phyloP scores from a whole-genome alignment of 37 sponge, comb jelly and placozoan genomes.

The Chondrosia reniformis region DNA sequence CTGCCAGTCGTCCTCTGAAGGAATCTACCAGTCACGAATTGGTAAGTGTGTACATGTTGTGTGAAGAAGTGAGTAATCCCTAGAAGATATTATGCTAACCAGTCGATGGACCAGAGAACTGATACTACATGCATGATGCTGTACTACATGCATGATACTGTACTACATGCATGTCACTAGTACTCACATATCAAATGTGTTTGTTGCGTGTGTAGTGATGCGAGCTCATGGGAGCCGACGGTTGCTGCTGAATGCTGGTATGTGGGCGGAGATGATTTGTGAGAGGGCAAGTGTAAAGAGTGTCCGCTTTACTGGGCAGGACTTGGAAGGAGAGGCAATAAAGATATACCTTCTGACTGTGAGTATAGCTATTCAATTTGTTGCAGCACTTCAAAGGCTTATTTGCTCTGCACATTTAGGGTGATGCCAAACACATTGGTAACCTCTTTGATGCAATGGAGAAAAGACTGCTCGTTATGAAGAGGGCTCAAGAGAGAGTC shows the following conservation, averaged over 20 bases:
- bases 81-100: not conserved
- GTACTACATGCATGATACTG: no score
- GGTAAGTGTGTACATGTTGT: no score
- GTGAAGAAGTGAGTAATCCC: no score
- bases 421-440: not conserved
- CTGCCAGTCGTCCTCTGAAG: slow-evolving; percentile 37
- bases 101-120: not conserved
- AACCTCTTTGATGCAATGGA: slow-evolving; percentile 21
- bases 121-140: not conserved
- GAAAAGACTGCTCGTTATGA: slow-evolving; percentile 17
- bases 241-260: slow-evolving; percentile 65
- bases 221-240: slow-evolving; percentile 50
- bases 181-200: no score
- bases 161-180: no score
- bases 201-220: slow-evolving; percentile 70
- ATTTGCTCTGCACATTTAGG: not conserved
- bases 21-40: slow-evolving; percentile 65
- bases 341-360: slow-evolving; percentile 32
- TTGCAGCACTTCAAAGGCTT: not conserved
- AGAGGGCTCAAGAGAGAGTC: not conserved
- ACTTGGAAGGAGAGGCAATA: slow-evolving; percentile 22
- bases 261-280: slow-evolving; percentile 81
- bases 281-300: slow-evolving; percentile 64
- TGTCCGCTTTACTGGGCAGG: slow-evolving; percentile 69
- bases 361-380: no score